Evolutionary conservation across 1,140 invertebrate genomes (phyloP), one percentile per base, ranked within the genome.

Genomic region (Drosophila neocordata): DNA sequence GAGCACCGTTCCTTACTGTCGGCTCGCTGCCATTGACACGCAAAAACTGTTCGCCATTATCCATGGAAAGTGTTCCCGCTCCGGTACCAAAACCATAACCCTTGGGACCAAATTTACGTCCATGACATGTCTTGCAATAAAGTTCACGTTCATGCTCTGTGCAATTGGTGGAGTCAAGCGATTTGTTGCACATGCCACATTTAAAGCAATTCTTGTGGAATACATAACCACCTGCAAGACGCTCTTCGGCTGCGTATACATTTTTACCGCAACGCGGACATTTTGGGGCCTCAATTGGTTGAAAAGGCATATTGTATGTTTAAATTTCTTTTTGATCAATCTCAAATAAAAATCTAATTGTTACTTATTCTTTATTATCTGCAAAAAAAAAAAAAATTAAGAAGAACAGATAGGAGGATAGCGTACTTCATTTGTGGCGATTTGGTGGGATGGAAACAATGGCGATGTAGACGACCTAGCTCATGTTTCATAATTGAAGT

Each of bases 141-240:
- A 99, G 94, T 92, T 98, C 96, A 82, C 96, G 96, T 90, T 99
- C 98, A 94, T 99, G 98, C 93, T 98, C 97, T 87, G 97, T 94
- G 92, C 96, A 97, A 93, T 98, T 99, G 93, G 98, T 99, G 78
- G 98, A 99, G 93, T 99, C 98, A 92, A 99, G 94, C 92, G 97
- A 94, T 94, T 99, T 99, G 93, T 96, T 95, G 95, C 98, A 99
- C 92, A 99, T 94, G 92, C 96, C 97, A 93, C 98, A 99, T 93
- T 99, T 99, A 95, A 99, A 99, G 95, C 98, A 99, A 93, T 96
- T 96, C 93, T 99, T 99, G 96, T 99, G 98, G 96, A 96, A 99
- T 94, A 98, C 98, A 92, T 97, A 95, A 88, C 98, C 98, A 87
- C 97, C 98, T 71, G 98, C 98, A 79, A 99, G 95, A 90, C 97